phyloP scores from a whole-genome alignment of 2,797 vertebrate species.

The Spondyliosoma cantharus region DNA sequence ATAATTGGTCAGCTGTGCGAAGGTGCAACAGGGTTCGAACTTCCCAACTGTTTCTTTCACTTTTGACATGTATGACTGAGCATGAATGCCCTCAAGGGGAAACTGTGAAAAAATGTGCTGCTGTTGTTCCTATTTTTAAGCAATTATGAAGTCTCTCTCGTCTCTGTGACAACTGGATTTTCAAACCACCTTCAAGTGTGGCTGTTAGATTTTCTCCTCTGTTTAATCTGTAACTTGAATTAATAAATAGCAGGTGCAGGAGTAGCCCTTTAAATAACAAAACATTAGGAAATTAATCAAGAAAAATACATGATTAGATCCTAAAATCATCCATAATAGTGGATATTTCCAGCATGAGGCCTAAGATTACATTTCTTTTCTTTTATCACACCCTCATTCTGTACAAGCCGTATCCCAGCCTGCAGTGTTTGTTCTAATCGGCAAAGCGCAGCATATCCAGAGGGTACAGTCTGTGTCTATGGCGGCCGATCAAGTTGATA shows the following conservation, averaged over 20 bases:
- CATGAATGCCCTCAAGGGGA: not conserved
- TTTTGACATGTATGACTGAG: not conserved
- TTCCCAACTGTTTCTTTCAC: not conserved
- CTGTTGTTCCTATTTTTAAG: not conserved
- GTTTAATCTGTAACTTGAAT: too few relatives aligned
- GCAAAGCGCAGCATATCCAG: slow-evolving; percentile 45
- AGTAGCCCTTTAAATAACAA: not conserved
- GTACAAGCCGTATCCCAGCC: not conserved
- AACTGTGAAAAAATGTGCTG: not conserved
- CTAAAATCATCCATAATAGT: not conserved
- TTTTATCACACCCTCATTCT: not conserved
- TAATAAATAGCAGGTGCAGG: not conserved
- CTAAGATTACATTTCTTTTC: not conserved
- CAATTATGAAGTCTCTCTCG: not conserved
- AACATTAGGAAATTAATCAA: not conserved
- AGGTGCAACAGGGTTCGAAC: not conserved
- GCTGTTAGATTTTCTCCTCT: not conserved
- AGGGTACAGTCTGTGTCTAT: slow-evolving; percentile 57
- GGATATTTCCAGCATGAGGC: not conserved
- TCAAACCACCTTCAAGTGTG: not conserved
- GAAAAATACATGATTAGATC: too few relatives aligned
- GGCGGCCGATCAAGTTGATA: slow-evolving; percentile 60
- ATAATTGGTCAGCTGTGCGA: not conserved
- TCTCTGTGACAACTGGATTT: not conserved
- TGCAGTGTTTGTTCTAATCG: slow-evolving; percentile 37